Percentiles rank a stretch among this genome's conserved stretches.
phyloP scores from a whole-genome alignment of 2,113 vertebrate genomes.

The Saguinus midas region DNA sequence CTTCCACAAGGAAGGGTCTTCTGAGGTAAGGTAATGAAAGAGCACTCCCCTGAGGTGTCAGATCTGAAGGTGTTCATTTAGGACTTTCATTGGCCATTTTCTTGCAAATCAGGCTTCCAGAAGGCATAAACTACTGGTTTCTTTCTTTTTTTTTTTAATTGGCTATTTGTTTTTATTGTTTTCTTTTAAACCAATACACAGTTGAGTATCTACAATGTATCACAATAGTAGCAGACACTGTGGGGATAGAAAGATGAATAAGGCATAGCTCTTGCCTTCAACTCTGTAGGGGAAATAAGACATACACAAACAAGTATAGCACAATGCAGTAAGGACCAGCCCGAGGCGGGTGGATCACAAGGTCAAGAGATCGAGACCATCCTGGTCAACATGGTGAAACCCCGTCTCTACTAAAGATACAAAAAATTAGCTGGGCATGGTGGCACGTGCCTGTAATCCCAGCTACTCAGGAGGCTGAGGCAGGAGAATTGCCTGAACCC shows the following conservation, averaged over 20 bases:
- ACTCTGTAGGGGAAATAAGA: neutral
- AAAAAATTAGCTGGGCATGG: too few species aligned
- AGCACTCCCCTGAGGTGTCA: neutral
- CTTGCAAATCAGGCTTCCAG: neutral
- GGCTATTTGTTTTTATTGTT: neutral
- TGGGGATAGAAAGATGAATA: neutral
- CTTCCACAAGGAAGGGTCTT: neutral
- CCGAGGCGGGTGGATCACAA: too few species aligned
- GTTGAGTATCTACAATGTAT: neutral
- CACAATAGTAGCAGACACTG: neutral
- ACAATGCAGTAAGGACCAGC: neutral
- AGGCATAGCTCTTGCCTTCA: neutral
- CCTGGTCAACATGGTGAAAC: too few species aligned
- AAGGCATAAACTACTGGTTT: too few species aligned
- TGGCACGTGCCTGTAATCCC: too few species aligned
- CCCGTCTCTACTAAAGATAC: too few species aligned
- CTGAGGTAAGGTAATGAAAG: neutral
- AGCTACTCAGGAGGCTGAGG: too few species aligned
- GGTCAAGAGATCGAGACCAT: too few species aligned
- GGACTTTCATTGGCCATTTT: neutral
- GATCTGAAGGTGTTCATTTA: neutral
- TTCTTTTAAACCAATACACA: conserved; percentile 28
- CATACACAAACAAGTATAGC: neutral
- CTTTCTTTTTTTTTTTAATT: neutral
- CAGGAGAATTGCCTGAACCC: too few species aligned